A percentile compares a stretch with the other conserved stretches of the same genome.
These are phyloP conservation scores for Geococcyx californianus DNA, from an alignment of 2,113 vertebrate genomes.

Conservation along the genomic window DNA sequence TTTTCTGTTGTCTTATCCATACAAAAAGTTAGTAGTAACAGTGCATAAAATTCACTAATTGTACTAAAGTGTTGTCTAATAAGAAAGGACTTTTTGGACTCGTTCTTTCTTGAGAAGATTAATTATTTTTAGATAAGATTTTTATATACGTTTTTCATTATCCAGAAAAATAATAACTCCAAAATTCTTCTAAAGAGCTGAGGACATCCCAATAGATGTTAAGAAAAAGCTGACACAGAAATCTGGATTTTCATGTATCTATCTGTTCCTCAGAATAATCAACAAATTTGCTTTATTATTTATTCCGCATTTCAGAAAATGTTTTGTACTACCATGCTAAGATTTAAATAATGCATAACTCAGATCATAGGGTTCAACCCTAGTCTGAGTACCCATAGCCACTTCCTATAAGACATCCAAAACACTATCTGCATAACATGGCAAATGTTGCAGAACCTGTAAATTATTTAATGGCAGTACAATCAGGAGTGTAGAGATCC, in stretches of 20 bases:
- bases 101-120: not conserved
- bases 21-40: not conserved
- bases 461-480: not conserved
- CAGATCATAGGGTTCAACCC: not conserved
- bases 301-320: not conserved
- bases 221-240: not conserved
- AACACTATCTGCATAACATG: not conserved
- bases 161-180: not conserved
- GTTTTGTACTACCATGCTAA: not conserved
- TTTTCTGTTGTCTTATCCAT: not conserved
- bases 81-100: not conserved
- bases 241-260: not conserved
- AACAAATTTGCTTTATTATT: not conserved
- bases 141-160: not conserved
- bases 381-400: not conserved
- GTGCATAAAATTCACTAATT: not conserved
- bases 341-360: not conserved
- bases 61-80: not conserved
- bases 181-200: not conserved
- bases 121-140: not conserved
- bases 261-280: not conserved
- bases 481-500: not conserved
- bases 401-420: not conserved
- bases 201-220: not conserved
- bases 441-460: not conserved